Base-by-base conservation (phyloP, 2,888 invertebrate species). In the Platycheirus rosarum region DNA sequence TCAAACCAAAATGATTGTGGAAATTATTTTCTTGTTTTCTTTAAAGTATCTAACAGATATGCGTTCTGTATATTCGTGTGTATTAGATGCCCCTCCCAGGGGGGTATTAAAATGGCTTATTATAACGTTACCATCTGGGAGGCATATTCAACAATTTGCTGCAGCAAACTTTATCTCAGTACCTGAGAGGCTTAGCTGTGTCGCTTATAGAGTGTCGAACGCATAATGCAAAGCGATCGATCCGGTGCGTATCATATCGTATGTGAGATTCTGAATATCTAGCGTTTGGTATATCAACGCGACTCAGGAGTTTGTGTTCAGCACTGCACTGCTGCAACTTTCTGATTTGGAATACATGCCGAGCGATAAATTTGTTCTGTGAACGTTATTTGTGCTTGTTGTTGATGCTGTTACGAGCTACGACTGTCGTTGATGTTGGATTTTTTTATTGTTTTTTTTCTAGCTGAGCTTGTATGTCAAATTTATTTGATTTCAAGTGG, bases 401-500 rank as follows among this genome's bases (percentile, higher is more conserved):
- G 65, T 80, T 80, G 76, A 76, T 76, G 66, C 70, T 76, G 65
- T 55, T 60, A 69, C 57, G 65, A 69, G 70, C 51, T 60, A 66
- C 63, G 51, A 80, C 76, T 86, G 42, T 53, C 14, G 68, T 69
- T 57, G 68, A n/a, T 55, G 68, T 29, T 26, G 57, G 51, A 65
- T 51, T 29, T 35, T 26, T 60, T 60, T 26, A 9, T 14, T 57
- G n/a, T 14, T 0, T 57, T 16, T 40, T 60, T 14, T 60, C 29
- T 44, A 60, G 60, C 60, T 60, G 23, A 73, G 68, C 49, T 68
- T 69, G 69, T 79, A 60, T 80, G 76, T 80, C 80, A 80, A 76
- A 80, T 80, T 80, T 80, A 80, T 80, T 80, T 80, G 80, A 80
- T 76, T 80, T 66, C 76, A 73, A 76, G 51, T 75, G 73, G 80